Percentiles rank a stretch among this genome's conserved stretches.
Evolutionary conservation across 2,113 vertebrate species (phyloP).

Genomic region (Mystacornis crossleyi): DNA sequence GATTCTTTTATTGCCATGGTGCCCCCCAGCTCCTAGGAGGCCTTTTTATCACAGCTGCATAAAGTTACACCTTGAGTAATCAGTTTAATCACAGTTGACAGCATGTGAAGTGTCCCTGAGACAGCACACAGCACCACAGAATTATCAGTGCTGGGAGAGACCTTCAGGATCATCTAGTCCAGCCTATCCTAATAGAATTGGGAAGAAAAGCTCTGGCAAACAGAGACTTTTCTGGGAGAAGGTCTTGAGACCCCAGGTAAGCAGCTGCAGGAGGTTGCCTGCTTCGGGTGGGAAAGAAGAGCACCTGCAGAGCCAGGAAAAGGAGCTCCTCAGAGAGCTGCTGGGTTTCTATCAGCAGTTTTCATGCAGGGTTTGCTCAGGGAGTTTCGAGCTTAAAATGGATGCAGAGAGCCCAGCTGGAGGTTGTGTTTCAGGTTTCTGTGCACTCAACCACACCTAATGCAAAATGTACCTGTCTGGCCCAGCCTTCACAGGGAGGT

Average conservation of each 20-base stretch:
- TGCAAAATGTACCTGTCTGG: neutral
- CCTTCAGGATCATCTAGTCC: neutral
- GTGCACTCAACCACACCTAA: slow-evolving; percentile 25
- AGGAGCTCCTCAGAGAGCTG: neutral
- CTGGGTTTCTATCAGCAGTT: neutral
- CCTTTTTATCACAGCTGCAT: neutral
- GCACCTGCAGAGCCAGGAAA: neutral
- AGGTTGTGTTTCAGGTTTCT: slow-evolving; percentile 22
- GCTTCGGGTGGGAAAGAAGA: neutral
- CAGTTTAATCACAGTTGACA: neutral
- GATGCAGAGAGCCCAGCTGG: neutral
- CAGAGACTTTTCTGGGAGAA: neutral
- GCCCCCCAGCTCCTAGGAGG: neutral
- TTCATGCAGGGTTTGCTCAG: neutral
- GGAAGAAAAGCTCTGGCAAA: neutral
- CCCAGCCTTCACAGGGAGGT: neutral
- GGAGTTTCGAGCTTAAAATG: neutral
- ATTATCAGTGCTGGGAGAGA: neutral
- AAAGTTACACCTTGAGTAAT: neutral
- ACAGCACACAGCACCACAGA: neutral
- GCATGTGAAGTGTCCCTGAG: neutral
- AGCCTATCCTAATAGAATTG: neutral
- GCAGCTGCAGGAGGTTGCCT: neutral
- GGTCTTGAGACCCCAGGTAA: neutral
- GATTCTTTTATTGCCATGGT: neutral